Evolutionary conservation across 2,797 vertebrate genomes (phyloP), one percentile per base, ranked within the genome.

Genomic region (Yasuhikotakia modesta): DNA sequence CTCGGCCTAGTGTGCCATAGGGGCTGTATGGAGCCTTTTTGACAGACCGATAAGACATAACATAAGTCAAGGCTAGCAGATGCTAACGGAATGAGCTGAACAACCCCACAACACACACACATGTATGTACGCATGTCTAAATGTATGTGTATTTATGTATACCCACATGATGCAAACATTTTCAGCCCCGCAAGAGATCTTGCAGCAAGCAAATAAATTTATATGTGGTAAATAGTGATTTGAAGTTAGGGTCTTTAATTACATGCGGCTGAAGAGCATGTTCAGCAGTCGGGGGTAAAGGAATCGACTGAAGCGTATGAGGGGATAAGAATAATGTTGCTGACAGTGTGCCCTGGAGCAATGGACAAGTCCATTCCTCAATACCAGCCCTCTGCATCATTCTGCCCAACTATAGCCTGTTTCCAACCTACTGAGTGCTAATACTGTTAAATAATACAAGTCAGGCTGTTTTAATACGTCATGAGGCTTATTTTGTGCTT

Each of bases 191-290:
- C 24, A 27, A 53, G 66, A 81, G 75, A 57, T 66, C 57, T 71
- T 67, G 32, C 57, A 35, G 66, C 45, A 71, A 53, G 67, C 22
- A 17, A 76, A 57, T 76, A 70, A 82, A 84, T 85, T 84, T 83
- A 84, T 81, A 67, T 64, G 52, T 21, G 8, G 45, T 82, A 85
- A 85, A 86, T 85, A 73, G 82, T 68, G 68, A 71, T 78, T 53
- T 75, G 76, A 81, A 85, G 78, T 65, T 39, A 72, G 81, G 83
- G 63, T 52, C 73, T 81, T 86, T 85, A 85, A 85, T 88, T 86
- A 85, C 75, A 73, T 65, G 72, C 71, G 70, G 68, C 71, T 74
- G 84, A 84, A 86, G 82, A 86, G 82, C 81, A 22, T 76, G 76
- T 84, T 87, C 81, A 87, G 85, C 83, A 84, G 66, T 69, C 58